Evolutionary conservation across 2,888 invertebrate genomes (phyloP), one percentile per base, ranked within the genome.

Genomic region (Itoplectis maculator): DNA sequence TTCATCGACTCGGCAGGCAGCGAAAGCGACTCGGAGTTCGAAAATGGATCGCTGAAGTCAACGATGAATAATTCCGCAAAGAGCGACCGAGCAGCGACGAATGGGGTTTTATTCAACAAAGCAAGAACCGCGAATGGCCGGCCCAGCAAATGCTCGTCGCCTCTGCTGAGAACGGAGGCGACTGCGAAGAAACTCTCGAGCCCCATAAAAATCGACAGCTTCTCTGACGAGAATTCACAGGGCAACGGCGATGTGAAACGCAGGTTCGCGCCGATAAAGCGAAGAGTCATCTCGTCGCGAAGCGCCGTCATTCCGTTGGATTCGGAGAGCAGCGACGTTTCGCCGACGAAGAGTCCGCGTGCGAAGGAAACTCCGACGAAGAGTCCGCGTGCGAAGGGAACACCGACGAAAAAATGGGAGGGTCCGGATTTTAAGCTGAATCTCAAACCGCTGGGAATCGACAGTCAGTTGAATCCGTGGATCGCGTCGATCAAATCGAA

Each of bases 361-460:
- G 75, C 54, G 42, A 88, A 86, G 42, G 74, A 61, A 69, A 74
- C 45, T 0, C 77, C 79, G 0, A 51, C 56, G 9, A 84, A 81
- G 40, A 76, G 77, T 63, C 80, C 49, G 15, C 82, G 79, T 47
- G 75, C 54, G 42, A 88, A 86, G 42, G 74, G 65, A 69, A 74
- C 45, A 0, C 77, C 79, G 0, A 51, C 56, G 9, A 84, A 81
- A 40, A 76, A 78, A 37, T 91, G 90, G 89, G 42, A 82, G 56
- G 90, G 91, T 0, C 90, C 91, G 13, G 92, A 92, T 79, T 84
- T 87, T 15, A 91, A 90, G 82, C 79, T 92, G 18, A 87, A 89
- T 83, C 85, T 92, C 9, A 89, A 88, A 77, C 87, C 92, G 15
- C 83, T 92, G 75, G 91, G 90, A 6, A 85, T 92, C 3, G 90